Conservation (phyloP, 2,113 vertebrate genomes). For the Dipodomys merriami region DNA sequence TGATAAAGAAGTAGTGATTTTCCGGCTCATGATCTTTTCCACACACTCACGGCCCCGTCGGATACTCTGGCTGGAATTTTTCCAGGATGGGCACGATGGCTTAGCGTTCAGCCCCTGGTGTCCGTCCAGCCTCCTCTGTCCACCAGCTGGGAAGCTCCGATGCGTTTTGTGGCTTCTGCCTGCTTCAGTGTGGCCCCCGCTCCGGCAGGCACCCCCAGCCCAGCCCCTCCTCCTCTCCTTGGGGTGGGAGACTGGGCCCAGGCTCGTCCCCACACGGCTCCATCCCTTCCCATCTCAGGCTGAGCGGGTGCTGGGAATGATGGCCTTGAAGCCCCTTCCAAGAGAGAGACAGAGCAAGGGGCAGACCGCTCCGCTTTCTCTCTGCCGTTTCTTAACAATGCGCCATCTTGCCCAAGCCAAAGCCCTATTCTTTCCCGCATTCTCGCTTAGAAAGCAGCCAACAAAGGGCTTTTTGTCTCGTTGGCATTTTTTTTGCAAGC, state of each 20-base stretch:
- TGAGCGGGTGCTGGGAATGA: neutral
- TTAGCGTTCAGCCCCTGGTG: conserved; percentile 2
- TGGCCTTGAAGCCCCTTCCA: conserved; percentile 18
- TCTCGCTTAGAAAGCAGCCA: conserved; percentile 54
- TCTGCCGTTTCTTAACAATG: conserved; percentile 62
- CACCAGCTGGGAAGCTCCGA: neutral
- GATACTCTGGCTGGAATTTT: conserved; percentile 29
- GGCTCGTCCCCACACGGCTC: neutral
- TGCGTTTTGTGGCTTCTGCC: neutral
- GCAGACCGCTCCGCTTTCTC: conserved; percentile 52
- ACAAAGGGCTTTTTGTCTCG: conserved; percentile 77
- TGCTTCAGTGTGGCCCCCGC: neutral
- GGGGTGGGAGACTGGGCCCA: neutral
- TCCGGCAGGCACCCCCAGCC: neutral
- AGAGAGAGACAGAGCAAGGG: conserved; percentile 37
- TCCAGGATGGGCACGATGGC: conserved; percentile 69
- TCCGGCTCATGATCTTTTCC: conserved; percentile 43
- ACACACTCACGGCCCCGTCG: conserved; percentile 23
- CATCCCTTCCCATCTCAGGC: neutral
- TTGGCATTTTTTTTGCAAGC: conserved; percentile 69
- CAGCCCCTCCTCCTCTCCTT: neutral
- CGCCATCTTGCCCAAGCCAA: conserved; percentile 69
- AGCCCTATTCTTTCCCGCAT: conserved; percentile 65
- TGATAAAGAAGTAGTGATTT: conserved; percentile 34
- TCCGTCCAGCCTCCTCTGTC: conserved; percentile 23